phyloP scores from a whole-genome alignment of 2,888 invertebrate species.

The Lomographa bimaculata region DNA sequence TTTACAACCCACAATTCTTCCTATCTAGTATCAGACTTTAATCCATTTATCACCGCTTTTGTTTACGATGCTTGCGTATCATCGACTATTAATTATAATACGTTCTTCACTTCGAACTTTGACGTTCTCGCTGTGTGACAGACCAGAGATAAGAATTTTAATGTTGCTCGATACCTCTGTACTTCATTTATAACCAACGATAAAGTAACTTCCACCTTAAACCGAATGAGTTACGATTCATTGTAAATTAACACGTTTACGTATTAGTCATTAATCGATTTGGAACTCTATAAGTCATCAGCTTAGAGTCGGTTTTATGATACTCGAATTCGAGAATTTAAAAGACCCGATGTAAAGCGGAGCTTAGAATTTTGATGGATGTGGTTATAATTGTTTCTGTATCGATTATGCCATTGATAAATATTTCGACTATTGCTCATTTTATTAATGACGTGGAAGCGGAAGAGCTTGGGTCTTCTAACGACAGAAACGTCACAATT shows the following conservation, averaged over 20 bases:
- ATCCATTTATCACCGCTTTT: constrained; percentile 83
- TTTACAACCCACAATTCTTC: constrained; percentile 75
- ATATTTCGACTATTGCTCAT: constrained; percentile 82
- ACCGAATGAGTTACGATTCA: constrained; percentile 29
- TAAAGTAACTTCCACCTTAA: constrained; percentile 49
- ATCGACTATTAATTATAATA: constrained; percentile 83
- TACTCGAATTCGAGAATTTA: constrained; percentile 39
- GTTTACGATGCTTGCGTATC: constrained; percentile 82
- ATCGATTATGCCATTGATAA: constrained; percentile 84
- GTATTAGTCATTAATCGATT: constrained; percentile 35
- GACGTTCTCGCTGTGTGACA: constrained; percentile 82
- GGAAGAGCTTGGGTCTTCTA: constrained; percentile 74
- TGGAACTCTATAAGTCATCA: constrained; percentile 46
- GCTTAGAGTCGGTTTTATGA: constrained; percentile 20
- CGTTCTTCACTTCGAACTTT: constrained; percentile 82
- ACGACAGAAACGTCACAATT: constrained; percentile 80
- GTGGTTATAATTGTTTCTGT: constrained; percentile 83
- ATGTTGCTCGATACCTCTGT: constrained; percentile 74
- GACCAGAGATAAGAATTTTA: constrained; percentile 82
- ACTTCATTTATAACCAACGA: constrained; percentile 43
- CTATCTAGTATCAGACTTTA: constrained; percentile 78
- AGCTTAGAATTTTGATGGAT: constrained; percentile 81
- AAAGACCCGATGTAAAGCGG: constrained; percentile 53
- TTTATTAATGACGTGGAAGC: constrained; percentile 82
- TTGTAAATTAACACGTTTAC: constrained; percentile 14